These are phyloP conservation scores for Eupithecia pulchellata DNA, from an alignment of 2,888 invertebrate species.

Conservation along the genomic window DNA sequence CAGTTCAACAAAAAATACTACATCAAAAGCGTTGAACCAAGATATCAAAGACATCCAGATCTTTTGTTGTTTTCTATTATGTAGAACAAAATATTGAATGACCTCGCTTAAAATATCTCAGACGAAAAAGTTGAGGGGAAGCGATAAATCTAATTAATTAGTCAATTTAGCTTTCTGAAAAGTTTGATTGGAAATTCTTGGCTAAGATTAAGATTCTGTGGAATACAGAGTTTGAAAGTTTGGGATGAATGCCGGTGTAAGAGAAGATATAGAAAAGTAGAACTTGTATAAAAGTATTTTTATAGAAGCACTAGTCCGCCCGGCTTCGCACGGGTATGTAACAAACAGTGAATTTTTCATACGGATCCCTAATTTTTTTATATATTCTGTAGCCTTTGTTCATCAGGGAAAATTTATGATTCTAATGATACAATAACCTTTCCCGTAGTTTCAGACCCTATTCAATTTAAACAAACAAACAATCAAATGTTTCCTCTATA, in stretches of 20 bases:
- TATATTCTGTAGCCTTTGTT: too few relatives aligned
- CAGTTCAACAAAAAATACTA: slow-evolving; percentile 52
- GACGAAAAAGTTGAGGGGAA: slow-evolving; percentile 71
- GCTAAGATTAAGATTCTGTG: slow-evolving; percentile 61
- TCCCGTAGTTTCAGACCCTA: too few relatives aligned
- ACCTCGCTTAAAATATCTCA: slow-evolving; percentile 70
- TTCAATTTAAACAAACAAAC: too few relatives aligned
- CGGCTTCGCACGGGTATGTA: not conserved
- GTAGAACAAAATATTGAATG: slow-evolving; percentile 69
- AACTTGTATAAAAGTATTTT: not conserved
- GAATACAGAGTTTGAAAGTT: slow-evolving; percentile 36
- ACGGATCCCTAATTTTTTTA: too few relatives aligned
- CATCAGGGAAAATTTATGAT: too few relatives aligned
- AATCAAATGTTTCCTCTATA: too few relatives aligned
- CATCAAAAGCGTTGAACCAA: slow-evolving; percentile 64
- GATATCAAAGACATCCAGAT: slow-evolving; percentile 61
- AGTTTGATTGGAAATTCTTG: slow-evolving; percentile 72
- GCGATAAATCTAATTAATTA: slow-evolving; percentile 81
- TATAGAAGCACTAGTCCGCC: not conserved
- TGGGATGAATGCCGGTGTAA: slow-evolving; percentile 9
- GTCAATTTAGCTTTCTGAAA: slow-evolving; percentile 76
- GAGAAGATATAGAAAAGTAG: slow-evolving; percentile 24
- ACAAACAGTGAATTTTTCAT: too few relatives aligned
- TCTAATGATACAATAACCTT: too few relatives aligned
- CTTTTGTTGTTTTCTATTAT: slow-evolving; percentile 59